Conservation (phyloP, 2,888 invertebrate species). For the Drosophila demipolita region DNA sequence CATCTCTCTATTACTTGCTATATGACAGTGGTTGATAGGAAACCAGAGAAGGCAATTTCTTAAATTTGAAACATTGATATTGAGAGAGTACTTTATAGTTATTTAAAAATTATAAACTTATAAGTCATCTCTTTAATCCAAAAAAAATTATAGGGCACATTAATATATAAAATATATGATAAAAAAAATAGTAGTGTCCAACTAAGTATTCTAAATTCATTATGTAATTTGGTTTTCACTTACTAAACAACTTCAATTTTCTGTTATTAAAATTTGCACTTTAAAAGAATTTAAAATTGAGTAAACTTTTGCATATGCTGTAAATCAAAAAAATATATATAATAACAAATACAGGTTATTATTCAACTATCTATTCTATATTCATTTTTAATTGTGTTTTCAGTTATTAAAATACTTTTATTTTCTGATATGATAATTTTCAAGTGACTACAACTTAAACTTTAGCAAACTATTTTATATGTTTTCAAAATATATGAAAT, state of each 20-base stretch:
- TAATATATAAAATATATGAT: not conserved
- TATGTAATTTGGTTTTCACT: no score
- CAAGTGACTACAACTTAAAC: no score
- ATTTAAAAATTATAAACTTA: not conserved
- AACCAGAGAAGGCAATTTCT: not conserved
- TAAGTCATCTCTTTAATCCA: not conserved
- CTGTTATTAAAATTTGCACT: no score
- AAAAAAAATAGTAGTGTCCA: not conserved
- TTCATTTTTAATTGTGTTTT: no score
- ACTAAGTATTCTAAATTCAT: no score
- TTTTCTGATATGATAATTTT: no score
- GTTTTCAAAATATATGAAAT: no score
- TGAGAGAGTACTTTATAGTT: fast-evolving
- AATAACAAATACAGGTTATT: not conserved
- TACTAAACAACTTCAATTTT: no score
- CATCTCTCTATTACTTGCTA: not conserved
- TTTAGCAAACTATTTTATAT: no score
- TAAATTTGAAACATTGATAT: not conserved
- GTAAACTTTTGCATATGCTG: not conserved
- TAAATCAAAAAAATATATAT: not conserved
- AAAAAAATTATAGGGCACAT: no score
- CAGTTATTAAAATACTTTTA: no score
- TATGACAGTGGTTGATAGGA: fast-evolving
- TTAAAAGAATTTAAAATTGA: not conserved
- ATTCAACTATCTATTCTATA: no score